These are phyloP conservation scores for Limonius californicus DNA, from an alignment of 1,140 invertebrate species.

Conservation along the genomic window DNA sequence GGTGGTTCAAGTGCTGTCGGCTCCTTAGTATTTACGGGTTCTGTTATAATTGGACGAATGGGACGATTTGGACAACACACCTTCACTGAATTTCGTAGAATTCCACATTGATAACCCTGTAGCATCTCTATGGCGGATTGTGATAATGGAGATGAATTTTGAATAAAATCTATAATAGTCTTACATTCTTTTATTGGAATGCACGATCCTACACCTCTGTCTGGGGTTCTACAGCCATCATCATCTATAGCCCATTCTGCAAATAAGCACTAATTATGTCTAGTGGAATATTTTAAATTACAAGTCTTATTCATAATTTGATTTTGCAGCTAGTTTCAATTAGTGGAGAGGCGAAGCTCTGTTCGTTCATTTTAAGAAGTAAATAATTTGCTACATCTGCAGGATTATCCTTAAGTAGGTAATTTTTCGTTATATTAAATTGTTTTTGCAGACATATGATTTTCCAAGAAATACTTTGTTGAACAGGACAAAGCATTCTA, in stretches of 20 bases:
- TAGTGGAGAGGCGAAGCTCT: not conserved
- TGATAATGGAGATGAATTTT: slow-evolving; percentile 29
- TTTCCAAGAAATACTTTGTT: no score
- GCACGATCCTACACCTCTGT: slow-evolving; percentile 44
- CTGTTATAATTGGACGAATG: not conserved
- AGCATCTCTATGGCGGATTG: slow-evolving; percentile 33
- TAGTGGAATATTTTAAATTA: not conserved
- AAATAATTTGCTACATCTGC: no score
- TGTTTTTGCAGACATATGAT: no score
- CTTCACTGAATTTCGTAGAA: slow-evolving; percentile 44
- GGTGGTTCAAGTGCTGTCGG: slow-evolving; percentile 34
- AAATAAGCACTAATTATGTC: no score
- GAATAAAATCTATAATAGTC: slow-evolving; percentile 40
- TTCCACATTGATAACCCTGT: slow-evolving; percentile 49
- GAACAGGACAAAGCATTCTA: no score
- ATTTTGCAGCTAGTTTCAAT: not conserved
- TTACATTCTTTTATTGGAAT: slow-evolving; percentile 44
- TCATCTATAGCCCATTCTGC: slow-evolving; percentile 43
- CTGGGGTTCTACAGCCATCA: slow-evolving; percentile 44
- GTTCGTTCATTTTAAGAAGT: not conserved
- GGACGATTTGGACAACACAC: slow-evolving; percentile 48
- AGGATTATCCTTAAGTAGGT: no score
- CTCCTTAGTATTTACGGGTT: slow-evolving; percentile 19
- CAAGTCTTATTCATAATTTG: not conserved
- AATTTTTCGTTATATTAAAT: no score